Evolutionary conservation across 2,113 vertebrate genomes (phyloP).

Genomic region (Loxodonta africana): DNA sequence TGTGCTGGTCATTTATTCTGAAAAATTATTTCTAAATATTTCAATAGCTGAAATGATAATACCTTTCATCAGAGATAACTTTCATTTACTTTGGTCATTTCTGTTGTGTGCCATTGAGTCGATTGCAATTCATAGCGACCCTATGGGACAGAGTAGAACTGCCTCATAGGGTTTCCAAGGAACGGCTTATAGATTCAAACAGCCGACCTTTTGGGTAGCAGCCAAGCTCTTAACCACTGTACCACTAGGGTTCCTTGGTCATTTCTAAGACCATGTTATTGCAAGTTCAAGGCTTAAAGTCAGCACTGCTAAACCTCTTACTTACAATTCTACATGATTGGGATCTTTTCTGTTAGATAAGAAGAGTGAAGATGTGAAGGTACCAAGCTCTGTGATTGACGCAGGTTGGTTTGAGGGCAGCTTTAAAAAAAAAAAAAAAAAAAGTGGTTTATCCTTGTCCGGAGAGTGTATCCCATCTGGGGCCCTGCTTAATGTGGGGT

Average conservation of each 20-base stretch:
- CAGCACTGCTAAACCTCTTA: background rate
- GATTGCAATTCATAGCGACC: too few species aligned
- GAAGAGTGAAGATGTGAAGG: slow-evolving; percentile 5
- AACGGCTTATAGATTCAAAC: too few species aligned
- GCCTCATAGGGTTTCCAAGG: too few species aligned
- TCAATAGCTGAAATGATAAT: background rate
- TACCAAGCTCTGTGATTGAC: background rate
- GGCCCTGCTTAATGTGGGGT: background rate
- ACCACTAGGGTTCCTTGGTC: too few species aligned
- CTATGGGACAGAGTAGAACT: too few species aligned
- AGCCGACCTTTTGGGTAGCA: too few species aligned
- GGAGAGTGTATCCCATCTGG: background rate
- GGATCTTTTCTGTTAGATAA: slow-evolving; percentile 29
- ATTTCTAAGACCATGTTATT: background rate
- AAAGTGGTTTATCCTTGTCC: background rate
- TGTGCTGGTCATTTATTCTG: background rate
- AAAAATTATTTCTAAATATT: background rate
- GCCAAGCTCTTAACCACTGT: too few species aligned
- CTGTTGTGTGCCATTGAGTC: too few species aligned
- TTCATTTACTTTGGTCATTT: background rate
- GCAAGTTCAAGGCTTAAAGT: background rate
- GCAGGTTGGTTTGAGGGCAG: background rate
- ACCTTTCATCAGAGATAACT: background rate
- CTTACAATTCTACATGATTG: background rate
- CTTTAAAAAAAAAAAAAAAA: background rate